Evolutionary conservation across 2,888 invertebrate genomes (phyloP), one percentile per base, ranked within the genome.

Genomic region (Chaetogeoica ovagalla): DNA sequence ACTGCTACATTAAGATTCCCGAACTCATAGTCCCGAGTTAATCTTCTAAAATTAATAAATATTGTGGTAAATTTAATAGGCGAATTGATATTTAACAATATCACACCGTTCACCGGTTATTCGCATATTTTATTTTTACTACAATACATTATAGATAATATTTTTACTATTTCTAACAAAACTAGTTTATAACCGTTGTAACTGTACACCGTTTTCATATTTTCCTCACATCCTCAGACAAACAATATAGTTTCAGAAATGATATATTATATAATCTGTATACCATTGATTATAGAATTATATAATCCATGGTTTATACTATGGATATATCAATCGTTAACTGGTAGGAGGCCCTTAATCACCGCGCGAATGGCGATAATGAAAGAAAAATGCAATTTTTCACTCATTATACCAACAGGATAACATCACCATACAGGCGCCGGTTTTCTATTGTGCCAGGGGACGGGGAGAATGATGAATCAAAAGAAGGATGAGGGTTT

Each of bases 341-440:
- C 79, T 69, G 79, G 79, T 71, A 57, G 57, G 7, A 39, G n/a
- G n/a, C 48, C 57, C 52, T 79, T 79, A 79, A 70, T 79, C 77
- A 30, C 52, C 60, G 39, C 39, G 55, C 63, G n/a, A 21, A 43
- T 13, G 57, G 39, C n/a, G 19, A 48, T 55, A 3, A n/a, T n/a
- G n/a, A n/a, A n/a, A 55, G 63, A 71, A 63, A 70, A 79, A 65
- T 63, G 71, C 71, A 79, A 79, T 79, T 79, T 79, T 71, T 79
- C 79, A 79, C 79, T 79, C 79, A 71, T 79, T 79, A 79, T 71
- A 70, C 71, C 79, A 63, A 79, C 52, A 71, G 52, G 79, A 79
- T 79, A 79, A 79, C 79, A 71, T 79, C 71, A 59, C 57, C 66
- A 13, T 8, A 43, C 23, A 55, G 71, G 79, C 79, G 79, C 79